These are phyloP conservation scores for Gopherus flavomarginatus DNA, from an alignment of 2,113 vertebrate genomes.

Conservation along the genomic window DNA sequence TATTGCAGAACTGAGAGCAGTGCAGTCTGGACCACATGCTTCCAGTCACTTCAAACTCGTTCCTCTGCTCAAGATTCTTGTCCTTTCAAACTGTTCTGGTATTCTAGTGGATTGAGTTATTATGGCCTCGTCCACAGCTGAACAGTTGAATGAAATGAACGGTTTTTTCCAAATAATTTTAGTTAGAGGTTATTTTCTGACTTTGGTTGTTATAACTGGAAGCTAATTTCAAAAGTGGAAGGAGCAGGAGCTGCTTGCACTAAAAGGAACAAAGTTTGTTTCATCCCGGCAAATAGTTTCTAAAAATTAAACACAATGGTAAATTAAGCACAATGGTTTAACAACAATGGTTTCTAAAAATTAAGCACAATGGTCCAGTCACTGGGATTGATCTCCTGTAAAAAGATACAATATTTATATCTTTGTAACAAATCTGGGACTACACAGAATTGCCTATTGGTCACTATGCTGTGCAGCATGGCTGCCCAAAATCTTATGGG, in stretches of 20 bases:
- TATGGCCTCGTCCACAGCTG: neutral
- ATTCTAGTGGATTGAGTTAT: neutral
- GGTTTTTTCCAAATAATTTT: neutral
- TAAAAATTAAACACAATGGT: neutral
- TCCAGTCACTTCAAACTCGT: neutral
- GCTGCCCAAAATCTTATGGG: neutral
- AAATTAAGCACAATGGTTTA: neutral
- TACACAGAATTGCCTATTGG: neutral
- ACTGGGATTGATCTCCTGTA: neutral
- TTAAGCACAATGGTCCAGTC: neutral
- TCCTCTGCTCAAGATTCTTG: neutral
- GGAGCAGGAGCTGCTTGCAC: neutral
- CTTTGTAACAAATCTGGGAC: neutral
- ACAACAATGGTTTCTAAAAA: neutral
- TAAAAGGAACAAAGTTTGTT: neutral
- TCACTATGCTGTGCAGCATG: neutral
- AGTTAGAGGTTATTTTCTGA: neutral
- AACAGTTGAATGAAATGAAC: neutral
- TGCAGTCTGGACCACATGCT: rapidly evolving
- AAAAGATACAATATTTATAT: neutral
- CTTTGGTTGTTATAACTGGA: neutral
- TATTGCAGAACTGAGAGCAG: neutral
- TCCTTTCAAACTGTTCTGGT: neutral
- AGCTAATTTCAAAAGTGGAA: neutral
- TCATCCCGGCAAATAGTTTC: neutral